phyloP scores from a whole-genome alignment of 2,888 invertebrate species.

The Lydus trimaculatus region DNA sequence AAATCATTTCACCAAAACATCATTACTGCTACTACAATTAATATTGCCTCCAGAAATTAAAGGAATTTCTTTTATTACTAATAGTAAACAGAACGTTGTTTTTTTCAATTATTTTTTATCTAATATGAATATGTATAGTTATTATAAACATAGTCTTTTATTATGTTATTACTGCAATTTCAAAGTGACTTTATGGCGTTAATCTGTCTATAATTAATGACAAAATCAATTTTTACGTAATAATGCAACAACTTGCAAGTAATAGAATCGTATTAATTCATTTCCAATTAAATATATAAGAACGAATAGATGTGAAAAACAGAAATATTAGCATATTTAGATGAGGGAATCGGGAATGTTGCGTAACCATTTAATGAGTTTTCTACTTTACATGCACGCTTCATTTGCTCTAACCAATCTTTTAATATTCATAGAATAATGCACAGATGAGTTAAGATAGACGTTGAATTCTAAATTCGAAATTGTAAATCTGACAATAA shows the following conservation, averaged over 20 bases:
- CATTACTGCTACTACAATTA: background rate
- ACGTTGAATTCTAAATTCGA: constrained; percentile 5
- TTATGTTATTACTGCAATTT: background rate
- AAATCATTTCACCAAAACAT: constrained; percentile 9
- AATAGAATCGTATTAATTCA: constrained; percentile 2
- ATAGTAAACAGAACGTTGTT: background rate
- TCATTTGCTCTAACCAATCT: constrained; percentile 34
- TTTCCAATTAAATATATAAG: constrained; percentile 28
- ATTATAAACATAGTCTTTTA: too few species aligned
- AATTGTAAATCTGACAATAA: constrained; percentile 14
- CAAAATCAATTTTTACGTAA: constrained; percentile 1
- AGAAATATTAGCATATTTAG: constrained; percentile 37
- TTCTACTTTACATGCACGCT: constrained; percentile 34
- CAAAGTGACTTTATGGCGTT: background rate
- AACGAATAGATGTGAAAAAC: constrained; percentile 31
- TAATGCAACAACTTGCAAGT: background rate
- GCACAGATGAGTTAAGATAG: constrained; percentile 10
- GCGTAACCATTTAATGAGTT: constrained; percentile 37
- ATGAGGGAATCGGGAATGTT: constrained; percentile 36
- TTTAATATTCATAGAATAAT: constrained; percentile 31
- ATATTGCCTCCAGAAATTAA: constrained; percentile 1
- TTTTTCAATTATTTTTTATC: background rate
- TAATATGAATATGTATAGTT: background rate
- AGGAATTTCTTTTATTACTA: background rate
- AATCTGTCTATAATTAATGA: constrained; percentile 1